Conservation (phyloP, 2,113 vertebrate species). For the Gymnorhina tibicen region DNA sequence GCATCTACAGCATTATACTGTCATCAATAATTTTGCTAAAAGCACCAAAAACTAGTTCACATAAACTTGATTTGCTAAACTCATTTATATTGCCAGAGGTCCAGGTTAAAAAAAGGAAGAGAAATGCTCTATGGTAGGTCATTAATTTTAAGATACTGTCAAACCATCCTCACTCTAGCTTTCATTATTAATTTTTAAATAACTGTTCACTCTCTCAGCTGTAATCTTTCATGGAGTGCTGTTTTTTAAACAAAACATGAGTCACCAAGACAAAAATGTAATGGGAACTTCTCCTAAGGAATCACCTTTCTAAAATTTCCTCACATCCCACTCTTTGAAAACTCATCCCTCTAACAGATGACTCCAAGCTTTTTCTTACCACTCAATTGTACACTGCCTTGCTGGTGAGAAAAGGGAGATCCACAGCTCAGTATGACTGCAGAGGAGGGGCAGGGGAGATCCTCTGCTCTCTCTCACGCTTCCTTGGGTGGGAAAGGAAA, state of each 20-base stretch:
- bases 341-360: background rate
- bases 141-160: background rate
- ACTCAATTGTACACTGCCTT: background rate
- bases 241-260: background rate
- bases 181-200: background rate
- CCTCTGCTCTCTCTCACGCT: background rate
- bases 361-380: background rate
- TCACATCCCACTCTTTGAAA: conserved; percentile 12
- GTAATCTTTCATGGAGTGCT: background rate
- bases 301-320: conserved; percentile 11
- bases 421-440: background rate
- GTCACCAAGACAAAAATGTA: background rate
- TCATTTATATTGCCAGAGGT: background rate
- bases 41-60: background rate
- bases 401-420: background rate
- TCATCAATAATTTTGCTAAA: background rate
- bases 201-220: background rate
- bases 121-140: background rate
- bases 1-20: background rate
- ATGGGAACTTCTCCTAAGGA: background rate
- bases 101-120: background rate
- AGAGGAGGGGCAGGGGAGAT: background rate
- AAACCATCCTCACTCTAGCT: background rate
- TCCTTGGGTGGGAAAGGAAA: conserved; percentile 34
- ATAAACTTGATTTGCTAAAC: background rate